Base-by-base conservation (phyloP, 2,113 vertebrate genomes). In the Rhizomys pruinosus region DNA sequence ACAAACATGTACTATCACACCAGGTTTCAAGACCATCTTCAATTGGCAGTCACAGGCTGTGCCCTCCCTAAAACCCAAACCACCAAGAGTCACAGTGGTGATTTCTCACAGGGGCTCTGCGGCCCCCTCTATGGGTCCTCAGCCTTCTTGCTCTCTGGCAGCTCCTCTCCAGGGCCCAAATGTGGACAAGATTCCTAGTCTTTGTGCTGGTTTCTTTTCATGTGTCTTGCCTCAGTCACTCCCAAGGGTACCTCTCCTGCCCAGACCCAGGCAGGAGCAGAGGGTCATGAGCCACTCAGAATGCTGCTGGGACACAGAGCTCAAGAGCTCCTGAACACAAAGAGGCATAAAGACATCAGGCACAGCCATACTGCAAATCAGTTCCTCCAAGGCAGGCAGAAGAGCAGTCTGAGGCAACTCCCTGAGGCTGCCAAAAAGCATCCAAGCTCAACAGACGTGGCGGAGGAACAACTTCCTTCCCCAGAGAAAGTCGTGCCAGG, bases 351-450 rank as follows among this genome's bases (percentile, higher is more conserved):
- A 5, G 20, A 12, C 42, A 78, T 44, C 47, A 44, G 29, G 57
- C 37, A 74, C 27, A 72, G 27, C 37, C 37, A 61, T 0, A 23
- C 11, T 27, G 27, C 11, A 5, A 61, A 37, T 34, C 4, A 61
- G 69, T 71, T 63, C 39, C 82, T 39, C 15, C 25, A 27, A 74
- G 59, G 78, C 69, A 3, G 66, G 73, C 72, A 90, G 22, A 64
- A 27, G 69, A 91, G 84, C 64, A 88, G 47, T 52, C 32, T 0
- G 0, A 92, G 47, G 81, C 74, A 91, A 12, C 9, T 71, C 47
- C 80, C 44, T 4, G 0, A 55, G 59, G 84, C 94, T 93, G 88
- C 81, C 72, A 80, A 87, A 59, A 71, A 87, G 76, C 34, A 69
- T 23, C 64, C 64, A 37, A 59, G 76, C 61, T 80, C 71, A 20